Evolutionary conservation across 2,113 vertebrate genomes (phyloP).

Genomic region (Cebus imitator): DNA sequence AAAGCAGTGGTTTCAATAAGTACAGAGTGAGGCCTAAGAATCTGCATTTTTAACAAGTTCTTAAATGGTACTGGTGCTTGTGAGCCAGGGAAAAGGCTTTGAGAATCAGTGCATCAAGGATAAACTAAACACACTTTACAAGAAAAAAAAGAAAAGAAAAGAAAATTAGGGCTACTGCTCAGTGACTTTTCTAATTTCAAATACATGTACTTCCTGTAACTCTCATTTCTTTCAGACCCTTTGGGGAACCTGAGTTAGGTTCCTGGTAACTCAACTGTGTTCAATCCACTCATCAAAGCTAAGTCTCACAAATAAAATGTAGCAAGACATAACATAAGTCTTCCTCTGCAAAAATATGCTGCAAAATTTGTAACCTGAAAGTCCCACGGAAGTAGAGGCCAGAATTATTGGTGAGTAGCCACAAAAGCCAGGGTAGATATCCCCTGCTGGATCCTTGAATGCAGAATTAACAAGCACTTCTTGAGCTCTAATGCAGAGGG

Average conservation of each 20-base stretch:
- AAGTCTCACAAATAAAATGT: slow-evolving; percentile 33
- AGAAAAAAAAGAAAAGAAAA: background rate
- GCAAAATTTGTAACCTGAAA: background rate
- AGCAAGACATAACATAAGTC: background rate
- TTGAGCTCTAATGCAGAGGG: background rate
- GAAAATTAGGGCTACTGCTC: background rate
- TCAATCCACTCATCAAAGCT: background rate
- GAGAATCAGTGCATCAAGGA: background rate
- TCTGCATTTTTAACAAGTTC: background rate
- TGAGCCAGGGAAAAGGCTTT: background rate
- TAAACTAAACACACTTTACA: background rate
- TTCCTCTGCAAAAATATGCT: background rate
- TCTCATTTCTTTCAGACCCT: background rate
- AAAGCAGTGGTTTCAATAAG: background rate
- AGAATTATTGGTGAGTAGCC: background rate
- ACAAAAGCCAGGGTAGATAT: background rate
- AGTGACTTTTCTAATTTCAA: slow-evolving; percentile 19
- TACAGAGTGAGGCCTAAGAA: background rate
- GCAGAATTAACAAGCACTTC: slow-evolving; percentile 24
- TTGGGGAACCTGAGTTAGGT: background rate
- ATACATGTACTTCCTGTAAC: background rate
- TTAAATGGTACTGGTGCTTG: background rate
- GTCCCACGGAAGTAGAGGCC: background rate
- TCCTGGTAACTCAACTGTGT: background rate
- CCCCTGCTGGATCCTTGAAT: background rate